Conservation (phyloP, 2,888 invertebrate species). For the Cataglyphis albicans region DNA sequence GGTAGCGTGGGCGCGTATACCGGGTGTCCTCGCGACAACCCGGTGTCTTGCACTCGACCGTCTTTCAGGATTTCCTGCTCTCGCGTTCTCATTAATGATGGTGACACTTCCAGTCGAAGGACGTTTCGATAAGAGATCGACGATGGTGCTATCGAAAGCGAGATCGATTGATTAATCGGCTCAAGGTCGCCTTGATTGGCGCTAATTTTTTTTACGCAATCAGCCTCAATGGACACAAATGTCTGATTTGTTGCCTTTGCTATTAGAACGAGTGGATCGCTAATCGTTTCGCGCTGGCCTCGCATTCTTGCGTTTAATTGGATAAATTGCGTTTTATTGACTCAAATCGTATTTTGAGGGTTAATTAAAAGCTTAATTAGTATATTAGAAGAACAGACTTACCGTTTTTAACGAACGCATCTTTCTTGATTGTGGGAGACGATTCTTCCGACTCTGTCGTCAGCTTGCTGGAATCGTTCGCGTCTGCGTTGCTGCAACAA, state of each 20-base stretch:
- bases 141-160: background rate
- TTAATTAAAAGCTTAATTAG: conserved; percentile 41
- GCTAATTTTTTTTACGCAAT: conserved; percentile 60
- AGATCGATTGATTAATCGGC: conserved; percentile 10
- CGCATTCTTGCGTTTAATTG: conserved; percentile 56
- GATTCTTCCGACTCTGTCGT: conserved; percentile 51
- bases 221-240: conserved; percentile 46
- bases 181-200: conserved; percentile 54
- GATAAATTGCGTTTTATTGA: conserved; percentile 41
- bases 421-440: conserved; percentile 65
- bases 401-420: conserved; percentile 69
- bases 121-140: background rate
- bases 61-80: background rate
- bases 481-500: conserved; percentile 73
- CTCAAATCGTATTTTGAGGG: conserved; percentile 19
- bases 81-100: background rate
- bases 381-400: conserved; percentile 59
- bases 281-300: conserved; percentile 53
- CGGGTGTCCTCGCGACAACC: conserved; percentile 40
- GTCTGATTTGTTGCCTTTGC: conserved; percentile 50
- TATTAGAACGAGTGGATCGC: conserved; percentile 3
- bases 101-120: background rate
- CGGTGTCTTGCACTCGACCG: background rate
- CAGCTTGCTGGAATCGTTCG: conserved; percentile 60
- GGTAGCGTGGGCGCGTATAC: conserved; percentile 64